Conservation (phyloP, 2,113 vertebrate species). For the Takifugu flavidus region DNA sequence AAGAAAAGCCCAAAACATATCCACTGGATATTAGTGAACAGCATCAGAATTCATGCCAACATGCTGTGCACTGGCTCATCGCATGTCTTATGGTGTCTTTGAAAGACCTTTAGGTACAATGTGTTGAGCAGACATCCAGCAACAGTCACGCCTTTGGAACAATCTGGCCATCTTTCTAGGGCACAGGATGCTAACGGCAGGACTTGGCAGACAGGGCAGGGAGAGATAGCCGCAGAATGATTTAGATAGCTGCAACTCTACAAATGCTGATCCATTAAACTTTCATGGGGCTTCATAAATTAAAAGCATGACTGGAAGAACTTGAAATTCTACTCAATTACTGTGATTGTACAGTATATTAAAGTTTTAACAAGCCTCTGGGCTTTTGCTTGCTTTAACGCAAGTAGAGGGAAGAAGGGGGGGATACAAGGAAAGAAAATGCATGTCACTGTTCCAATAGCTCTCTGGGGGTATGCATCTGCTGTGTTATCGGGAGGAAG, state of each 20-base stretch:
- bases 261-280: conserved; percentile 73
- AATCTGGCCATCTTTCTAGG: conserved; percentile 74
- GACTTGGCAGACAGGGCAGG: conserved; percentile 59
- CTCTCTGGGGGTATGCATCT: conserved; percentile 57
- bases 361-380: conserved; percentile 70
- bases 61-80: conserved; percentile 9
- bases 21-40: conserved; percentile 36
- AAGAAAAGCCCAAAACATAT: conserved; percentile 32
- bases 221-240: conserved; percentile 57
- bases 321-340: conserved; percentile 73
- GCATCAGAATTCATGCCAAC: conserved; percentile 27
- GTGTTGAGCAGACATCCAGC: conserved; percentile 61
- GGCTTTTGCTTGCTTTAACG: conserved; percentile 46
- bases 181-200: conserved; percentile 61
- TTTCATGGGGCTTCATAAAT: conserved; percentile 77
- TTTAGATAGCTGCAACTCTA: conserved; percentile 65
- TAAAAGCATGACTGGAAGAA: conserved; percentile 65
- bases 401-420: conserved; percentile 25
- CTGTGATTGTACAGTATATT: conserved; percentile 74
- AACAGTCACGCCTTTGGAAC: conserved; percentile 57
- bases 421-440: conserved; percentile 31
- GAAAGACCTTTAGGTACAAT: conserved; percentile 61
- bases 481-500: conserved; percentile 39
- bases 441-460: conserved; percentile 54
- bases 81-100: conserved; percentile 36